Evolutionary conservation across 2,888 invertebrate genomes (phyloP), one percentile per base, ranked within the genome.

Genomic region (Blera fallax): DNA sequence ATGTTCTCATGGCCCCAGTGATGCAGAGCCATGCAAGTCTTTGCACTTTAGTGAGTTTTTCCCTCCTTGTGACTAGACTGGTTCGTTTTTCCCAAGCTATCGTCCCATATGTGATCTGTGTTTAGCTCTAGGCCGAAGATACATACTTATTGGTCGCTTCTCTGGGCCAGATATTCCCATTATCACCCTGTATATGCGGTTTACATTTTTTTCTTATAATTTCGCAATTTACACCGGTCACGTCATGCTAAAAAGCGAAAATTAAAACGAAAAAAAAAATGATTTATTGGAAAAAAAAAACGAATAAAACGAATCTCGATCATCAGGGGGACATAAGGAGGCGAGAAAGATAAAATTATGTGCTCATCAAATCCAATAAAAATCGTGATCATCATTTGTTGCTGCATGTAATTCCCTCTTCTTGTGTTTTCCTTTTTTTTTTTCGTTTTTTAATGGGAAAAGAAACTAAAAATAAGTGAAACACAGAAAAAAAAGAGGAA

Each of bases 371-470:
- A 65, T 70, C 56, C 64, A 45, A 70, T 45, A 65, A 80, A 67
- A 80, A 60, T 60, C 80, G 73, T 80, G 80, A 80, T 73, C 60
- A 74, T 77, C 77, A 69, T 76, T 67, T 56, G 56, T 21, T 45
- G 52, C 54, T 45, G 52, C 54, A 56, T 40, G 34, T 37, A 29
- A 45, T 7, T 27, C 45, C 16, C n/a, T 43, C 24, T 24, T 34
- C 58, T 45, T 48, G 29, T 37, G n/a, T n/a, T n/a, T n/a, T n/a
- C n/a, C n/a, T n/a, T n/a, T n/a, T n/a, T n/a, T n/a, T n/a, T n/a
- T n/a, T n/a, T n/a, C n/a, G n/a, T n/a, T n/a, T 69, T 54, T 56
- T 34, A 54, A 43, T 43, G 8, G 43, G 43, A 64, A 64, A 64
- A 48, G 45, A 14, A 60, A 65, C 73, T 62, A 74, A 76, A 74